Evolutionary conservation across 2,797 vertebrate genomes (phyloP).

Genomic region (Coluber constrictor): DNA sequence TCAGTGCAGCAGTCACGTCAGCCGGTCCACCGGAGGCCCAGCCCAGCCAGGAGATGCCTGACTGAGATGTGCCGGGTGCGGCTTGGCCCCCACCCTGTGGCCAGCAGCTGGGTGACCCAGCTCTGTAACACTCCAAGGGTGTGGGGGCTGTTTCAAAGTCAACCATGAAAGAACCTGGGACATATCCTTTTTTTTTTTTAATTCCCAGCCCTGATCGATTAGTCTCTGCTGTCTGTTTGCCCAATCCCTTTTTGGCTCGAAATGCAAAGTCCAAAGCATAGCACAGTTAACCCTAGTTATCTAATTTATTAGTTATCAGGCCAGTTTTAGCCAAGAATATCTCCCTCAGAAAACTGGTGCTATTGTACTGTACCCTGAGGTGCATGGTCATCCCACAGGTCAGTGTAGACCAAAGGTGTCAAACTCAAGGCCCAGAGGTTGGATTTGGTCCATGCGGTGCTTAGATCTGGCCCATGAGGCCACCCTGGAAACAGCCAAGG

Average conservation of each 20-base stretch:
- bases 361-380: background rate
- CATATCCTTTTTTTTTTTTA: background rate
- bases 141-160: constrained; percentile 9
- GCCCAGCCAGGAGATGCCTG: constrained; percentile 28
- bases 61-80: background rate
- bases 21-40: constrained; percentile 8
- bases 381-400: background rate
- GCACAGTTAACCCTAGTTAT: background rate
- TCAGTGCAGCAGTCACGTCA: constrained; percentile 56
- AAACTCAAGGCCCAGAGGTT: too few species aligned
- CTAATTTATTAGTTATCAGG: background rate
- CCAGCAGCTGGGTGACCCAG: constrained; percentile 21
- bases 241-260: background rate
- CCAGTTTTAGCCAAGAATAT: background rate
- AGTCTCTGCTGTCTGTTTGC: background rate
- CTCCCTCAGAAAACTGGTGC: background rate
- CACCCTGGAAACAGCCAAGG: too few species aligned
- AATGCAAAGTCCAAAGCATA: background rate
- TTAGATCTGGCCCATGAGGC: too few species aligned
- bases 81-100: background rate
- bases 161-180: background rate
- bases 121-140: background rate
- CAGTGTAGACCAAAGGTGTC: background rate
- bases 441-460: too few species aligned
- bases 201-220: background rate